These are phyloP conservation scores for Amaurobius ferox DNA, from an alignment of 2,888 invertebrate genomes.

Conservation along the genomic window DNA sequence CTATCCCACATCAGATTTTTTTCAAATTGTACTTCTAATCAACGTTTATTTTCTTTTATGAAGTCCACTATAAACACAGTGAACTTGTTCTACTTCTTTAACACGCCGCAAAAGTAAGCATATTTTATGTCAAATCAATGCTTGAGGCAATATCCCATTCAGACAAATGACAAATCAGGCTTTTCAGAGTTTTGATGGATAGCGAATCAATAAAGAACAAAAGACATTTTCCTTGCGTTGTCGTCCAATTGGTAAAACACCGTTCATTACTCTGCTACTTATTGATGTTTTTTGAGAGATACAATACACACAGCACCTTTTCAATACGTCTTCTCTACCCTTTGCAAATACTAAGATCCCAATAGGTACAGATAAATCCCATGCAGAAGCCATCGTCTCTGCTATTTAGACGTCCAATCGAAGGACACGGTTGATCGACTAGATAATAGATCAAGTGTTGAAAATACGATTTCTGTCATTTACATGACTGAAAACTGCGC, in stretches of 20 bases:
- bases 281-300: slow-evolving; percentile 49
- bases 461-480: not conserved
- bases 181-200: slow-evolving; percentile 47
- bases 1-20: too few species aligned
- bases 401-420: not conserved
- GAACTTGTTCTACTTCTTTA: too few species aligned
- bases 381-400: slow-evolving; percentile 14
- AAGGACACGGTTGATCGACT: slow-evolving; percentile 21
- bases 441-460: slow-evolving; percentile 2
- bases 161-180: slow-evolving; percentile 34
- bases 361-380: slow-evolving; percentile 29
- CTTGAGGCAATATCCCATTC: slow-evolving; percentile 1
- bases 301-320: slow-evolving; percentile 28
- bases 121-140: too few species aligned
- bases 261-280: slow-evolving; percentile 38
- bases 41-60: too few species aligned
- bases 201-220: slow-evolving; percentile 44
- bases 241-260: slow-evolving; percentile 32
- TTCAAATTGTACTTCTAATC: too few species aligned
- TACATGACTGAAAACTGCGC: not conserved
- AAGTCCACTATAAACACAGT: too few species aligned
- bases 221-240: slow-evolving; percentile 34
- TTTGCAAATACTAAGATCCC: slow-evolving; percentile 24
- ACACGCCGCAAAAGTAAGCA: not conserved
- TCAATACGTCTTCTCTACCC: slow-evolving; percentile 21